Evolutionary conservation across 2,888 invertebrate species (phyloP).

Genomic region (Chymomyza fuscimana): DNA sequence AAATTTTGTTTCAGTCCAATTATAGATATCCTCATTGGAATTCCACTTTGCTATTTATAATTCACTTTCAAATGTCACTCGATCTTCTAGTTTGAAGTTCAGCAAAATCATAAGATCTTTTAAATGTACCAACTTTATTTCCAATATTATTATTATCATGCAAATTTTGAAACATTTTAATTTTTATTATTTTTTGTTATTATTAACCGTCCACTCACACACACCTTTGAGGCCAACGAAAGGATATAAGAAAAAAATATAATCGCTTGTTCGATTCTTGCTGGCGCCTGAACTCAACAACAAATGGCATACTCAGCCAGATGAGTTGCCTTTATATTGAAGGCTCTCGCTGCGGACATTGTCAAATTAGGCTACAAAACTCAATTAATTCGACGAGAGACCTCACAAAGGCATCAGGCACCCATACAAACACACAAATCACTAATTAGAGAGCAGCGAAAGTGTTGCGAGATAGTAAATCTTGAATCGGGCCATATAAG

Average conservation of each 20-base stretch:
- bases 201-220: slow-evolving; percentile 29
- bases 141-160: background rate
- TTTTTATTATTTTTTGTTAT: slow-evolving; percentile 20
- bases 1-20: too few species aligned
- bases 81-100: background rate
- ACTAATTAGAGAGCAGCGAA: slow-evolving; percentile 31
- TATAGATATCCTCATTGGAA: background rate
- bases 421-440: slow-evolving; percentile 2
- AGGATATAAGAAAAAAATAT: slow-evolving; percentile 53
- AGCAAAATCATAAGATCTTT: background rate
- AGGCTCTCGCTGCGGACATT: slow-evolving; percentile 47
- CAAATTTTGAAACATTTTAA: background rate
- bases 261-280: slow-evolving; percentile 74
- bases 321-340: slow-evolving; percentile 75
- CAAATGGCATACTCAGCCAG: slow-evolving; percentile 75
- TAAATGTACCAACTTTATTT: background rate
- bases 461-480: slow-evolving; percentile 22
- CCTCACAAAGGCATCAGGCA: slow-evolving; percentile 29
- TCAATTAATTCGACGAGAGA: slow-evolving; percentile 32
- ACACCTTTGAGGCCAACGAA: slow-evolving; percentile 68
- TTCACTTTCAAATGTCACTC: background rate
- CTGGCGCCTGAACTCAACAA: slow-evolving; percentile 78
- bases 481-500: slow-evolving; percentile 76
- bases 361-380: slow-evolving; percentile 46
- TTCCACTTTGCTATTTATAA: background rate